Evolutionary conservation across 2,113 vertebrate genomes (phyloP).

Genomic region (Henicopernis longicauda): DNA sequence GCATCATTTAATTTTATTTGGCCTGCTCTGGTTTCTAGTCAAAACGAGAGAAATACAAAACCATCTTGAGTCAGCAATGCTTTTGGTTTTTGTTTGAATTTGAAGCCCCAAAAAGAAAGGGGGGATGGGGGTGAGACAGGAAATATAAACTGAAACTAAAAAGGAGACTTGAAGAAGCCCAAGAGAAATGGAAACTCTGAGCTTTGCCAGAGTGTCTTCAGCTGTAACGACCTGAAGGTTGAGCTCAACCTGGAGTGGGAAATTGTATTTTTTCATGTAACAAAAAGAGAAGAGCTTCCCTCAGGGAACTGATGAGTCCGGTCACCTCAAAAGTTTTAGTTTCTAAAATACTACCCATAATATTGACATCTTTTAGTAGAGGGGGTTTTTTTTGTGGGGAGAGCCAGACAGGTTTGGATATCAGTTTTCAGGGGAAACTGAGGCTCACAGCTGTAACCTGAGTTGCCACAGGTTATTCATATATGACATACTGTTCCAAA

Average conservation of each 20-base stretch:
- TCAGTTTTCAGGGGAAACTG: not conserved
- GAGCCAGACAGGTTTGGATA: not conserved
- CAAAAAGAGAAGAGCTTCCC: not conserved
- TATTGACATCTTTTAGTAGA: not conserved
- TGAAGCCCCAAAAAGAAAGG: not conserved
- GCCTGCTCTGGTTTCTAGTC: not conserved
- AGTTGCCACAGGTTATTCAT: not conserved
- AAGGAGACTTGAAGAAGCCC: not conserved
- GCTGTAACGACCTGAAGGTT: not conserved
- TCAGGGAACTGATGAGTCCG: not conserved
- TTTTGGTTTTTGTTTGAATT: not conserved
- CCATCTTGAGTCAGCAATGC: not conserved
- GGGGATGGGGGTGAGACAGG: not conserved
- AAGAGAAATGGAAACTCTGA: not conserved
- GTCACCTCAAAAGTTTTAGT: not conserved
- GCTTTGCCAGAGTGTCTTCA: not conserved
- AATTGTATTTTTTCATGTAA: not conserved
- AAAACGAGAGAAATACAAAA: not conserved
- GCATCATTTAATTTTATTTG: not conserved
- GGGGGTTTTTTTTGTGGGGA: not conserved
- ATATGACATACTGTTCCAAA: not conserved
- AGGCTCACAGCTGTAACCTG: not conserved
- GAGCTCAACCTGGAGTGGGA: not conserved
- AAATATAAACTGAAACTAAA: slow-evolving; percentile 36
- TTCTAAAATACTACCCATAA: not conserved